phyloP scores from a whole-genome alignment of 2,888 invertebrate genomes.

The Iselma pallidipennis region DNA sequence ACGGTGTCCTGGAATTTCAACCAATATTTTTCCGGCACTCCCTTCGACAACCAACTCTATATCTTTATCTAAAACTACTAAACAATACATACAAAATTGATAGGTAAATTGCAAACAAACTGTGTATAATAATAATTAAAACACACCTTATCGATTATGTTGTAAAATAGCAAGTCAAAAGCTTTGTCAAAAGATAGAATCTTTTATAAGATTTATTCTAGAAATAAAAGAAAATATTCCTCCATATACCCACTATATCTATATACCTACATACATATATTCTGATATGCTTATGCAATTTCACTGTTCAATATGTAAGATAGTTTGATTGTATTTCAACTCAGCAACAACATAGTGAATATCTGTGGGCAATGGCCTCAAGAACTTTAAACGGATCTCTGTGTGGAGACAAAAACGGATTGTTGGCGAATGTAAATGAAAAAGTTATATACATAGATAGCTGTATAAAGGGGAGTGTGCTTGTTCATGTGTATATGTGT shows the following conservation, averaged over 20 bases:
- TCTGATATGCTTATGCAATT: too few relatives aligned
- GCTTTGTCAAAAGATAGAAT: neutral
- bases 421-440: conserved; percentile 45
- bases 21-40: neutral
- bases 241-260: too few relatives aligned
- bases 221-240: too few relatives aligned
- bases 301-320: too few relatives aligned
- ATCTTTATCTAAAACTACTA: neutral
- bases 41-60: neutral
- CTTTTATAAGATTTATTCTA: neutral
- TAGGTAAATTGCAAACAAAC: neutral
- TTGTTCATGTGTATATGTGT: conserved; percentile 12
- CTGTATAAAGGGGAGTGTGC: conserved; percentile 30
- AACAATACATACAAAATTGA: neutral
- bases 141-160: neutral
- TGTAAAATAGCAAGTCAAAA: neutral
- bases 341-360: conserved; percentile 8
- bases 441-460: conserved; percentile 26
- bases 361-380: conserved; percentile 44
- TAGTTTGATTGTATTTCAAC: neutral
- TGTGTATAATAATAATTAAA: neutral
- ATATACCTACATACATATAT: too few relatives aligned
- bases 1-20: neutral
- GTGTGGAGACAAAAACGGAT: conserved; percentile 43
- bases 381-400: conserved; percentile 40